phyloP scores from a whole-genome alignment of 2,888 invertebrate species.

The Apamea monoglypha region DNA sequence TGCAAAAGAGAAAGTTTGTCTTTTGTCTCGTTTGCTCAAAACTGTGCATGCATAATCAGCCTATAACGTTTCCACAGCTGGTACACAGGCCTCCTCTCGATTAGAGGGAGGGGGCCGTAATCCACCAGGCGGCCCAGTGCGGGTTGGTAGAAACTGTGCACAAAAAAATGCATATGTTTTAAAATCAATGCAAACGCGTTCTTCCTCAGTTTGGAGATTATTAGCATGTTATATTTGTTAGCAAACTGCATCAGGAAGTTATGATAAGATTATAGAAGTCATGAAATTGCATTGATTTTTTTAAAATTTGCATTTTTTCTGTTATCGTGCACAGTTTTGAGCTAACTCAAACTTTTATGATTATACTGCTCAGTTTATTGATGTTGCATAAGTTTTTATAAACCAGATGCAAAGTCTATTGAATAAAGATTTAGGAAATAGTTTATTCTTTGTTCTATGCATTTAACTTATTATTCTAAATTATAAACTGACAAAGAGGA shows the following conservation, averaged over 20 bases:
- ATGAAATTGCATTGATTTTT: background rate
- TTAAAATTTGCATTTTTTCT: background rate
- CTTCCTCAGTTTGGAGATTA: background rate
- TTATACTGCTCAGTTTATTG: conserved; percentile 22
- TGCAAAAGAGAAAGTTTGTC: background rate
- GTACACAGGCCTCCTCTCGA: too few relatives aligned
- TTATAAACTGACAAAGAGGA: background rate
- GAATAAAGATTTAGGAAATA: background rate
- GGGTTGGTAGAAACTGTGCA: too few relatives aligned
- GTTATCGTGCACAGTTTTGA: conserved; percentile 4
- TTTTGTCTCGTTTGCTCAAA: background rate
- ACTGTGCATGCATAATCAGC: background rate
- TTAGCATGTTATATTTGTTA: background rate
- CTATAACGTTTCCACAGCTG: too few relatives aligned
- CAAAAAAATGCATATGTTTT: too few relatives aligned
- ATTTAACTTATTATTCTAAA: background rate
- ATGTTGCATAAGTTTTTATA: conserved; percentile 27
- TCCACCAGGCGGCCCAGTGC: too few relatives aligned
- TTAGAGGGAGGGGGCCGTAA: too few relatives aligned
- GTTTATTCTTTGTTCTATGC: background rate
- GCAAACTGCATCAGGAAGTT: background rate
- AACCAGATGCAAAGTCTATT: conserved; percentile 4
- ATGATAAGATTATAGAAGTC: background rate
- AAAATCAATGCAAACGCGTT: too few relatives aligned
- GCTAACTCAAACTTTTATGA: conserved; percentile 23